A percentile compares a stretch with the other conserved stretches of the same genome.
Evolutionary conservation across 2,797 vertebrate species (phyloP).

Genomic region (Rhynchotus rufescens): DNA sequence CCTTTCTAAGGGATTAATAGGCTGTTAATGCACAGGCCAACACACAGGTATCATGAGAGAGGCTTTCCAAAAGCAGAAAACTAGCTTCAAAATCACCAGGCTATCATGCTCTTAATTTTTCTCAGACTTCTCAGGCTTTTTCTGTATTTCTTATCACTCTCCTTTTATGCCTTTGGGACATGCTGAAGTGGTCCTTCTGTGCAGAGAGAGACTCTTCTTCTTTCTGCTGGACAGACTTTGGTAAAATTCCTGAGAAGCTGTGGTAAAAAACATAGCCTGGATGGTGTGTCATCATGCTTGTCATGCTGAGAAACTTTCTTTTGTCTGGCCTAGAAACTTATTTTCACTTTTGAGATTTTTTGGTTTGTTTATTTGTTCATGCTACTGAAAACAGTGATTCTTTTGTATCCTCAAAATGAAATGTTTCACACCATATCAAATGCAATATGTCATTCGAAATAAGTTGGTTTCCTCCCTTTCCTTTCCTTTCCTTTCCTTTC

Average conservation of each 20-base stretch:
- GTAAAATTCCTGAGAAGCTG: not conserved
- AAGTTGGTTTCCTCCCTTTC: not conserved
- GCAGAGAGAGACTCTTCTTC: not conserved
- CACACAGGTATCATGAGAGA: not conserved
- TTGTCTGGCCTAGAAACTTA: conserved; percentile 18
- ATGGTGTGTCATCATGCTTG: not conserved
- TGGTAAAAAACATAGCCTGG: not conserved
- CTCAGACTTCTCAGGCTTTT: not conserved
- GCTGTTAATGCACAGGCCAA: not conserved
- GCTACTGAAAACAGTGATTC: not conserved
- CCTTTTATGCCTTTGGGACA: not conserved
- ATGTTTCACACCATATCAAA: not conserved
- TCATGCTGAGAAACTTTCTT: not conserved
- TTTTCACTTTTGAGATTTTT: not conserved
- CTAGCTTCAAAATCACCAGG: not conserved
- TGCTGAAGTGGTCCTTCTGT: not conserved
- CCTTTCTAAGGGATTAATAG: not conserved
- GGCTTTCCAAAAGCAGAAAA: not conserved
- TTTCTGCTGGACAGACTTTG: not conserved
- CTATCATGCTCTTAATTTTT: not conserved
- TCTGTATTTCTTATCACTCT: not conserved
- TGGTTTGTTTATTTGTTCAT: not conserved
- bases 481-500: no score
- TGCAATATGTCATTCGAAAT: not conserved
- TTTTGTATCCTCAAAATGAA: not conserved